Conservation (phyloP, 2,888 invertebrate genomes). For the Copidosoma aretas region DNA sequence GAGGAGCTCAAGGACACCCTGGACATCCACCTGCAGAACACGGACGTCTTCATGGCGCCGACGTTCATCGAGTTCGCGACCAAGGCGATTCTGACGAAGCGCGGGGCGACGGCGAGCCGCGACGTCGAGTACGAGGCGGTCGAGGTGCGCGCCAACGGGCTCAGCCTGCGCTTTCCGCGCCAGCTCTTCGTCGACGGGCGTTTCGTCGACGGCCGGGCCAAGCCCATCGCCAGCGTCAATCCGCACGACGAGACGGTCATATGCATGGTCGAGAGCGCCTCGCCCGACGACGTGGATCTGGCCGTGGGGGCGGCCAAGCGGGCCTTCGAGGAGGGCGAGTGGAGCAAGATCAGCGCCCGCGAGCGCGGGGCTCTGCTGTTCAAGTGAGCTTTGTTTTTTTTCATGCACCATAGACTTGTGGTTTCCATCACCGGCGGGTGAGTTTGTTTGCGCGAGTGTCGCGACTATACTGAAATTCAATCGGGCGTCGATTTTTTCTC, state of each 20-base stretch:
- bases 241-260: constrained; percentile 85
- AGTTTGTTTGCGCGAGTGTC: no score
- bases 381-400: constrained; percentile 66
- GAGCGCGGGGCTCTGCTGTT: constrained; percentile 85
- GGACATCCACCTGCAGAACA: constrained; percentile 80
- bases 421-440: no score
- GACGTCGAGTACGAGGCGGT: constrained; percentile 78
- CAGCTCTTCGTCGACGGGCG: constrained; percentile 92
- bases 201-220: constrained; percentile 79
- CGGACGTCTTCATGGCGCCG: constrained; percentile 92
- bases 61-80: constrained; percentile 82
- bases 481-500: no score
- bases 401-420: no score
- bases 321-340: constrained; percentile 87
- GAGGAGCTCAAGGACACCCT: constrained; percentile 90
- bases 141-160: constrained; percentile 80
- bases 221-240: constrained; percentile 73
- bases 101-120: constrained; percentile 65
- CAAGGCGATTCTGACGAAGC: constrained; percentile 71
- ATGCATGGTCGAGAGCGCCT: constrained; percentile 77
- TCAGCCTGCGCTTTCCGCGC: constrained; percentile 83
- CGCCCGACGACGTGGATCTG: constrained; percentile 80
- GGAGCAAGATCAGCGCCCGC: constrained; percentile 93
- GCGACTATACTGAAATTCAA: no score
- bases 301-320: constrained; percentile 88